Evolutionary conservation across 2,888 invertebrate species (phyloP), one percentile per base, ranked within the genome.

Genomic region (Campoletis raptor): DNA sequence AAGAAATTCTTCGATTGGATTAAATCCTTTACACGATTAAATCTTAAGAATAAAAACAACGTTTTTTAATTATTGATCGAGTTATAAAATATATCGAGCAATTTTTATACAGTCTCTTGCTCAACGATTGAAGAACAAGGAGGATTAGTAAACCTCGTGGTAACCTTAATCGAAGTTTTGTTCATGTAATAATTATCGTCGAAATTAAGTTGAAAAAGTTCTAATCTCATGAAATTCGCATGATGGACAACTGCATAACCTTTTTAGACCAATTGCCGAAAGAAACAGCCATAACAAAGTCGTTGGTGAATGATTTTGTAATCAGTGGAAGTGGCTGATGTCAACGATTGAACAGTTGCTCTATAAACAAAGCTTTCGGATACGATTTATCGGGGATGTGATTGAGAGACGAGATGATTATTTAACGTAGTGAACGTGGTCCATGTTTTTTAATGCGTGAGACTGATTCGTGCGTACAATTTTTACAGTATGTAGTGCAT

Each of bases 341-440:
- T 18, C 48, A 30, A 30, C 15, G 61, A 61, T 30, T 8, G 30
- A 30, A 30, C 24, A 10, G 24, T 10, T 12, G 61, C 21, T 24
- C 24, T 3, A 57, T 57, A 3, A 24, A 24, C 52, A 52, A 24
- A 10, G 24, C 24, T 21, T 57, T 57, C 18, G 24, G 24, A 57
- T 54, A 21, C 54, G n/a, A 21, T 21, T 54, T 21, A 21, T 54
- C 0, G 54, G 21, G 9, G n/a, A 54, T 54, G 52, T 21, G 21
- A 54, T 9, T 21, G 36, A 66, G 61, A 42, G 40, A 69, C 30
- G 21, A 78, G 64, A 79, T 74, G 64, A 79, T 74, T 54, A 61
- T 76, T 76, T 45, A 72, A 61, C 30, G 15, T 15, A 40, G 70
- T 21, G 72, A 78, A 15, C n/a, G 6, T 54, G 36, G 69, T 57